phyloP scores from a whole-genome alignment of 2,888 invertebrate species.

The Brachylomia viminalis region DNA sequence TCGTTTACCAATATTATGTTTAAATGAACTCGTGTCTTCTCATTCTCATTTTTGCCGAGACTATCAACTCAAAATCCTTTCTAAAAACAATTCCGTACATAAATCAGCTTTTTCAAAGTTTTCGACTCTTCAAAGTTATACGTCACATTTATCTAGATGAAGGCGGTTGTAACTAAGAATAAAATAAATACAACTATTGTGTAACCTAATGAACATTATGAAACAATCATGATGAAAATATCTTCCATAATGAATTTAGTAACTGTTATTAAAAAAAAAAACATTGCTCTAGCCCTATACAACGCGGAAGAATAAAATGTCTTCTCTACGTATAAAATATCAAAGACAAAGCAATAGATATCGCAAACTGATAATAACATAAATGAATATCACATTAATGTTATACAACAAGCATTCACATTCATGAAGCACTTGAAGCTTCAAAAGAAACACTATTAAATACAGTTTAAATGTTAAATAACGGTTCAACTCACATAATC shows the following conservation, averaged over 20 bases:
- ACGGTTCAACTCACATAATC: constrained; percentile 33
- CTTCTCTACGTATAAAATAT: constrained; percentile 10
- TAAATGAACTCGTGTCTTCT: neutral
- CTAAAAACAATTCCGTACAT: neutral
- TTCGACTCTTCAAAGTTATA: neutral
- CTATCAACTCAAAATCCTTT: neutral
- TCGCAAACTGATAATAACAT: constrained; percentile 16
- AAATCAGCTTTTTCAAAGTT: neutral
- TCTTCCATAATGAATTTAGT: neutral
- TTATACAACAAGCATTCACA: constrained; percentile 24
- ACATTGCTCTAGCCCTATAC: neutral
- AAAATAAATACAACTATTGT: neutral
- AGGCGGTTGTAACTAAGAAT: neutral
- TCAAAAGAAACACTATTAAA: constrained; percentile 47
- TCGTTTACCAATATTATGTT: neutral
- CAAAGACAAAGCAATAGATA: constrained; percentile 23
- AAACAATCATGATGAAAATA: neutral
- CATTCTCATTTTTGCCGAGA: neutral
- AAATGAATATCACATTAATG: constrained; percentile 24
- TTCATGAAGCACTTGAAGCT: constrained; percentile 46
- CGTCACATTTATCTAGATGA: neutral
- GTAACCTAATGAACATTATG: neutral
- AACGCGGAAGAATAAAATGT: constrained; percentile 16
- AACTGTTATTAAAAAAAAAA: too few relatives aligned
- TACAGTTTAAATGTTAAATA: constrained; percentile 35